Evolutionary conservation across 2,113 vertebrate genomes (phyloP), one percentile per base, ranked within the genome.

Genomic region (Dascyllus trimaculatus): DNA sequence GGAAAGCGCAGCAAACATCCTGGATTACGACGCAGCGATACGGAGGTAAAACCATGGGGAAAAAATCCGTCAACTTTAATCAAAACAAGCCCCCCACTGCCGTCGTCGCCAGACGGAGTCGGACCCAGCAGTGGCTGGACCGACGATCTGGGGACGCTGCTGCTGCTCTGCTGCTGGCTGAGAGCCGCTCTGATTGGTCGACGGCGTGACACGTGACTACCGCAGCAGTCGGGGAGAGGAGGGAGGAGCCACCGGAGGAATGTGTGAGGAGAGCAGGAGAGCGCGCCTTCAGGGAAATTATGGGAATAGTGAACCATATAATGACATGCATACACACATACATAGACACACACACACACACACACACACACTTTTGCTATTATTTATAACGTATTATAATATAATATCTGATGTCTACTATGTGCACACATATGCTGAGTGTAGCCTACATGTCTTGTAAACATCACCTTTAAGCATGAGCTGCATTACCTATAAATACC

Each of bases 221-320:
- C 5, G 46, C 49, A 82, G 69, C 70, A 45, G 70, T 14, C 0
- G 63, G 59, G 69, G 65, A 46, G 54, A 71, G 68, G 54, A 2
- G 52, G 90, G 91, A 75, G 90, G 90, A 92, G 88, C 82, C 71
- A 78, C 54, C 53, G 64, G 40, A 84, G 91, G 90, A 93, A 93
- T 91, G 90, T 73, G 40, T 19, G 90, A 66, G 69, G 72, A 83
- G 65, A 64, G 38, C 38, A 29, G 29, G 29, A 35, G 80, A 77
- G 87, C 88, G 85, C 90, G 90, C 86, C 78, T 89, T 81, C 45
- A 85, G 70, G 68, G 80, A 76, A 85, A 82, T 75, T 22, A 85
- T 81, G 75, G 68, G 18, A 85, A 88, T 75, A 73, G 64, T 81
- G 65, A 62, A 60, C 54, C 35, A 40, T 40, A 67, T 58, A 67